These are phyloP conservation scores for Catharus minimus DNA, from an alignment of 2,113 vertebrate species.

Conservation along the genomic window DNA sequence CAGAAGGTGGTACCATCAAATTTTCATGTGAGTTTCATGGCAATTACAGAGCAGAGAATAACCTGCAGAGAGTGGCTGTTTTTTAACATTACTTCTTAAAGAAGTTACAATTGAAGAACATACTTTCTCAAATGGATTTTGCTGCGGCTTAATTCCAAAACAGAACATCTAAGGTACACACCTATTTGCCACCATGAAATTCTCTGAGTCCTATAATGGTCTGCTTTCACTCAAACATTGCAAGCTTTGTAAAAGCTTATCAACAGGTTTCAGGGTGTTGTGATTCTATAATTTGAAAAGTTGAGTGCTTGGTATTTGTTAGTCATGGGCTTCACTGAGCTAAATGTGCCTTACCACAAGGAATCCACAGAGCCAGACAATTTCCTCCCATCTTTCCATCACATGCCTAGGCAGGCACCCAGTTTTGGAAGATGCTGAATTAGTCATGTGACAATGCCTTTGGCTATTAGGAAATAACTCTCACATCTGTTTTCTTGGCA, in stretches of 20 bases:
- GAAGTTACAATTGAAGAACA: background rate
- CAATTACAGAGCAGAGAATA: background rate
- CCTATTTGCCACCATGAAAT: background rate
- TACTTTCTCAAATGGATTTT: background rate
- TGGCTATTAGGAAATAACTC: slow-evolving; percentile 35
- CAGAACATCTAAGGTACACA: background rate
- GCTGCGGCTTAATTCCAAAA: background rate
- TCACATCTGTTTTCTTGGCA: slow-evolving; percentile 47
- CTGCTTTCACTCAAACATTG: background rate
- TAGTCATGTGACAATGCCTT: background rate
- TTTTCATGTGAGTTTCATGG: background rate
- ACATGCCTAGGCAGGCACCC: background rate
- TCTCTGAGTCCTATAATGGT: background rate
- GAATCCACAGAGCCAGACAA: background rate
- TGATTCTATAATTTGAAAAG: background rate
- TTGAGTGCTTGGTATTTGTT: background rate
- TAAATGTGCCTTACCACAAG: background rate
- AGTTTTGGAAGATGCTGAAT: background rate
- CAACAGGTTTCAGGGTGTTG: background rate
- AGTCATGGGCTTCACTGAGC: background rate
- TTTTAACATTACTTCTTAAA: background rate
- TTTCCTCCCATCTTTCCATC: slow-evolving; percentile 23
- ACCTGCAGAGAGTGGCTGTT: background rate
- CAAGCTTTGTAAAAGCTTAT: background rate
- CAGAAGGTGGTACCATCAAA: background rate